These are phyloP conservation scores for Scatophagus argus DNA, from an alignment of 2,113 vertebrate genomes.

Conservation along the genomic window DNA sequence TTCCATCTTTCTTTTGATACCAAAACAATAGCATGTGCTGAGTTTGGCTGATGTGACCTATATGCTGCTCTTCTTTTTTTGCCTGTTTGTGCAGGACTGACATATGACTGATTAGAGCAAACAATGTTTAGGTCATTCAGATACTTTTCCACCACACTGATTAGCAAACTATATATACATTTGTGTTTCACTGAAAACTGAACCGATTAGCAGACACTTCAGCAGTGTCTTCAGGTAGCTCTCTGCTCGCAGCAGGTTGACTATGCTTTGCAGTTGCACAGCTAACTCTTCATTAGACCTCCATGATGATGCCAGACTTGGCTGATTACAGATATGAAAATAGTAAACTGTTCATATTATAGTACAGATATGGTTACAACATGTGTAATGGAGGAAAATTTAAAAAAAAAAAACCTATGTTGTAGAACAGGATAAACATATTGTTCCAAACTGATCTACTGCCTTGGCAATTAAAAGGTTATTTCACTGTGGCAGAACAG, in stretches of 20 bases:
- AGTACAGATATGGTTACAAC: slow-evolving; percentile 23
- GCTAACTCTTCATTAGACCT: background rate
- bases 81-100: background rate
- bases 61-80: background rate
- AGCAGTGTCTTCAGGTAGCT: background rate
- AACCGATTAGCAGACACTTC: background rate
- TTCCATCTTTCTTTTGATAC: background rate
- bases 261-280: background rate
- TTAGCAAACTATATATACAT: background rate
- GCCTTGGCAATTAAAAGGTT: slow-evolving; percentile 58
- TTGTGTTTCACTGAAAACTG: background rate
- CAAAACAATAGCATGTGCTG: background rate
- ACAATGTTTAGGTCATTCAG: slow-evolving; percentile 2
- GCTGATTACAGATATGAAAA: background rate
- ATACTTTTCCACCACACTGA: background rate
- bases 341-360: background rate
- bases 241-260: background rate
- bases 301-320: background rate
- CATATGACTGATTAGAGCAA: background rate
- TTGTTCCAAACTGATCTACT: slow-evolving; percentile 40
- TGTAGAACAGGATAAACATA: slow-evolving; percentile 10
- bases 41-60: background rate
- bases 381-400: slow-evolving; percentile 7
- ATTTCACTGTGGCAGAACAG: slow-evolving; percentile 8
- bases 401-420: background rate